Base-by-base conservation (phyloP, 2,888 invertebrate genomes). In the Cephus runcator region DNA sequence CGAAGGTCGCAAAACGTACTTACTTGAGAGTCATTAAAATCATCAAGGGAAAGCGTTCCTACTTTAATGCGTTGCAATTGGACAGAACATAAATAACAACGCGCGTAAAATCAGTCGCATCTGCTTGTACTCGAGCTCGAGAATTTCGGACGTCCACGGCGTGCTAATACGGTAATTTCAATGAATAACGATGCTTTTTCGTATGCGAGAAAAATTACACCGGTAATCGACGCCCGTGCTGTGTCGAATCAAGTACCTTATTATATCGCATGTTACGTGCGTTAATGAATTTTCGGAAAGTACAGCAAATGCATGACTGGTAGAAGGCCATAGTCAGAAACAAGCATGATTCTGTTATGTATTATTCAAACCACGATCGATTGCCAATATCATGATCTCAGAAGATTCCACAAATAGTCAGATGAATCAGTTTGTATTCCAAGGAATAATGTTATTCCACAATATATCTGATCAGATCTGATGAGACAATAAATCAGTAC, bases 11-110 rank as follows among this genome's bases (percentile, higher is more conserved):
- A 56, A 56, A 56, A 56, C 56, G 56, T 56, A 56, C 23, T 56
- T 56, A 56, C 56, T 0, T 56, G 23, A 23, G 56, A 56, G 9
- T 56, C 56, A 23, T 56, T 56, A 56, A 56, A 56, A 56, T 56
- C 56, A 56, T 56, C 56, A 2, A 23, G 56, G 56, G 56, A 56
- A 56, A 56, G 56, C 23, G 56, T 56, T 56, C 56, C 56, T 23
- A 23, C 56, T 56, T 56, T 56, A 56, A 56, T 56, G 23, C 56
- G 23, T 23, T 23, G 56, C 12, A 31, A 31, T 71, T 30, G 34
- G 71, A 34, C 30, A 12, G 71, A 71, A 34, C 71, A 71, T 71
- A 71, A 71, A 71, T 71, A 71, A 71, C 23, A 33, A 71, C 71
- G 11, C 71, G 33, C 71, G 71, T 71, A 71, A 71, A 71, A 30